phyloP scores from a whole-genome alignment of 2,113 vertebrate genomes.

The Heterocephalus glaber region DNA sequence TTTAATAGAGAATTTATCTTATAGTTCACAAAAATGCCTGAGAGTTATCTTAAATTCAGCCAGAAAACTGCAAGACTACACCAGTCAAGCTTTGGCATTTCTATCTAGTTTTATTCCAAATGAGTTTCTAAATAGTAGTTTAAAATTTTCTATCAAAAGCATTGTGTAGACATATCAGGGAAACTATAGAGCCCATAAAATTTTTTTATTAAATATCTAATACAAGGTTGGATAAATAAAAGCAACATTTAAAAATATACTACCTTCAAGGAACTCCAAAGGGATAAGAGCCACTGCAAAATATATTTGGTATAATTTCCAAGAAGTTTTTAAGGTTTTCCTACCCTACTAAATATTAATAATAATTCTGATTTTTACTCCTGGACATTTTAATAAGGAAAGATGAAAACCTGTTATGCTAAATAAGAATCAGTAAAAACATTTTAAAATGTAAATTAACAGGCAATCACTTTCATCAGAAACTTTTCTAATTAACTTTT shows the following conservation, averaged over 20 bases:
- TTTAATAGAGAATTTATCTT: constrained; percentile 72
- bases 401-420: neutral
- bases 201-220: neutral
- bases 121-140: neutral
- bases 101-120: neutral
- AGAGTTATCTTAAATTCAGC: constrained; percentile 30
- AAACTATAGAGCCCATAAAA: neutral
- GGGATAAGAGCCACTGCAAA: neutral
- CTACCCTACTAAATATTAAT: neutral
- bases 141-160: neutral
- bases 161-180: neutral
- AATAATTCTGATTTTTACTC: neutral
- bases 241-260: neutral
- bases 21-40: constrained; percentile 32
- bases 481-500: constrained; percentile 8
- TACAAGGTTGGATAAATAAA: neutral
- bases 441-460: neutral
- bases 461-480: neutral
- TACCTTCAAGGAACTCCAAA: neutral
- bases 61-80: constrained; percentile 1
- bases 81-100: neutral
- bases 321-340: neutral
- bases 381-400: neutral
- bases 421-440: neutral
- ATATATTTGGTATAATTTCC: neutral